Conservation (phyloP, 2,797 vertebrate species). For the Hozukius guyotensis region DNA sequence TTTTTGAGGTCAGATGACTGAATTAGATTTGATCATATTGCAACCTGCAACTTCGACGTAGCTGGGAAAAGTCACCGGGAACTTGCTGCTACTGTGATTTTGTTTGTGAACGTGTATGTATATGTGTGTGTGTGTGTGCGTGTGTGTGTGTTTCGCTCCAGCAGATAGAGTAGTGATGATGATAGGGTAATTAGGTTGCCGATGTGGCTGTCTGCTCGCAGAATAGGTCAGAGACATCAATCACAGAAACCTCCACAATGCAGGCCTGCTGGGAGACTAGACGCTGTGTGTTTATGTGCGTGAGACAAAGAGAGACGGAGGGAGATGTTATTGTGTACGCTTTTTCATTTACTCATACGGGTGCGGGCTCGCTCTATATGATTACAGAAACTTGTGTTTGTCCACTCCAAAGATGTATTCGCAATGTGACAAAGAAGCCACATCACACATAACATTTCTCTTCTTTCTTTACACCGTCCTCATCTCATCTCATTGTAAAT, state of each 20-base stretch:
- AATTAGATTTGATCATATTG: constrained; percentile 22
- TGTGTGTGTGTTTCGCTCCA: constrained; percentile 6
- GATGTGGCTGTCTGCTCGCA: constrained; percentile 52
- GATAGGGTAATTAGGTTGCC: constrained; percentile 70
- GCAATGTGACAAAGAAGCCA: not conserved
- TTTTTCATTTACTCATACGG: constrained; percentile 38
- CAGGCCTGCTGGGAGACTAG: constrained; percentile 34
- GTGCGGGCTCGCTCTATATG: constrained; percentile 21
- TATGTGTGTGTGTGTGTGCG: not conserved
- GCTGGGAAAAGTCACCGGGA: constrained; percentile 14
- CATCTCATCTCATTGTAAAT: not conserved
- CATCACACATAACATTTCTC: not conserved
- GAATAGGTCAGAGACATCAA: constrained; percentile 71
- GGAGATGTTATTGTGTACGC: constrained; percentile 21
- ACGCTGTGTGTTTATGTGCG: constrained; percentile 22
- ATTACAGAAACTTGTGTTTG: constrained; percentile 46
- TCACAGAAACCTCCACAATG: constrained; percentile 50
- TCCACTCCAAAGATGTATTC: constrained; percentile 5
- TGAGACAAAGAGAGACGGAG: constrained; percentile 2
- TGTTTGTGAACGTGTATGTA: not conserved
- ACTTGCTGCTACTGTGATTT: constrained; percentile 4
- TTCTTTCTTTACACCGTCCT: not conserved
- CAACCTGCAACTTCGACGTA: constrained; percentile 22
- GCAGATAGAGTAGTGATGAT: constrained; percentile 45
- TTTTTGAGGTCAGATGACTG: constrained; percentile 19